Base-by-base conservation (phyloP, 2,888 invertebrate species). In the Euplagia quadripunctaria region DNA sequence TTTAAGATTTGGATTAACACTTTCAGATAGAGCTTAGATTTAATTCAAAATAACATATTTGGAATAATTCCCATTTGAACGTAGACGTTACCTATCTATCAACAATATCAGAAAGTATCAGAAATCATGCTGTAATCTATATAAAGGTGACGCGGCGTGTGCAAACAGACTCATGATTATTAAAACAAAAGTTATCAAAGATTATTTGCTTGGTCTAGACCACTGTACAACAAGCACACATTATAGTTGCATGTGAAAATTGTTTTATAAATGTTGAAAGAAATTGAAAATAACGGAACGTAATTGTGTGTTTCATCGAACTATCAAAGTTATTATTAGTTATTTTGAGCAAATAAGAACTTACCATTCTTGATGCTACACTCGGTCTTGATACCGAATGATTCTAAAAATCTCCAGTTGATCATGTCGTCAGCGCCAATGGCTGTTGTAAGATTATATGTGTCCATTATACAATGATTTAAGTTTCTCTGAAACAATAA, bases 381-480 rank as follows among this genome's bases (percentile, higher is more conserved):
- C 58, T 65, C 69, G 9, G 64, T 64, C 31, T 73, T 73, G 4
- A 64, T 46, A 58, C 73, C 73, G 16, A 73, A 73, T n/a, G 69
- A 55, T 73, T 68, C 68, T 41, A 73, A 14, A 8, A 74, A 74
- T 20, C 41, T 64, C 67, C 67, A 70, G 11, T 74, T 70, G 46
- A 70, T 70, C 63, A 70, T 63, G 41, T 64, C 63, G 9, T 74
- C 74, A 17, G 69, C 20, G 9, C 64, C 69, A 64, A 49, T 46
- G 16, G 64, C 52, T 64, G 70, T 20, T 64, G 43, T 8, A 20
- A 66, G 16, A 68, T 58, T 42, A n/a, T 64, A 64, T 4, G 64
- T 55, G 3, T 70, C 70, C 70, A 70, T 70, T 43, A 17, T 70
- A 20, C 6, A 52, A 43, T 43, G 16, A 0, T 11, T 51, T 51